phyloP scores from a whole-genome alignment of 1,140 invertebrate species.

The Caerostris extrusa region DNA sequence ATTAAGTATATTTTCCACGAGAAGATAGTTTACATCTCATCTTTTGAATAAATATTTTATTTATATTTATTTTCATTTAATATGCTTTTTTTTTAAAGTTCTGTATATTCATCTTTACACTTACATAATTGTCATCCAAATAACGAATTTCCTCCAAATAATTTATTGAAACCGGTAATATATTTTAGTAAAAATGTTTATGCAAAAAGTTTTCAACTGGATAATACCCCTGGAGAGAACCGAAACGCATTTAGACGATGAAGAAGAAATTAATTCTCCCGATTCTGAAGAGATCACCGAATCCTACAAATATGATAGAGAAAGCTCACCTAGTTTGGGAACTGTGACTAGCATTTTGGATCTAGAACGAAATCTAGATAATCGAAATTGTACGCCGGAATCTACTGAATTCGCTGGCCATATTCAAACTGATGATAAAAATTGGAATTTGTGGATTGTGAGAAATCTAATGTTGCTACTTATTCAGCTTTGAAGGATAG shows the following conservation, averaged over 20 bases:
- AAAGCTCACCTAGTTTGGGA: not conserved
- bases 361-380: not conserved
- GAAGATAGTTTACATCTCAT: not conserved
- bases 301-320: not conserved
- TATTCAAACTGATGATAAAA: not conserved
- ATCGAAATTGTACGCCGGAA: not conserved
- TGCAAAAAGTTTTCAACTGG: slow-evolving; percentile 25
- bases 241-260: not conserved
- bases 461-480: no score
- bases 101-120: no score
- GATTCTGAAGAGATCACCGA: not conserved
- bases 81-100: not conserved
- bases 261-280: not conserved
- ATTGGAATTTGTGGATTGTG: not conserved
- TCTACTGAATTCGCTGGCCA: not conserved
- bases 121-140: not conserved
- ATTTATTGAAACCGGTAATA: not conserved
- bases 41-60: not conserved
- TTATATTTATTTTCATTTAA: not conserved
- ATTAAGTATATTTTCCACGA: not conserved
- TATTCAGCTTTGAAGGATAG: not conserved
- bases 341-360: not conserved
- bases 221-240: not conserved
- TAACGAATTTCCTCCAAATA: not conserved
- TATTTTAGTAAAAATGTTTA: not conserved